Base-by-base conservation (phyloP, 2,888 invertebrate genomes). In the Tineola bisselliella region DNA sequence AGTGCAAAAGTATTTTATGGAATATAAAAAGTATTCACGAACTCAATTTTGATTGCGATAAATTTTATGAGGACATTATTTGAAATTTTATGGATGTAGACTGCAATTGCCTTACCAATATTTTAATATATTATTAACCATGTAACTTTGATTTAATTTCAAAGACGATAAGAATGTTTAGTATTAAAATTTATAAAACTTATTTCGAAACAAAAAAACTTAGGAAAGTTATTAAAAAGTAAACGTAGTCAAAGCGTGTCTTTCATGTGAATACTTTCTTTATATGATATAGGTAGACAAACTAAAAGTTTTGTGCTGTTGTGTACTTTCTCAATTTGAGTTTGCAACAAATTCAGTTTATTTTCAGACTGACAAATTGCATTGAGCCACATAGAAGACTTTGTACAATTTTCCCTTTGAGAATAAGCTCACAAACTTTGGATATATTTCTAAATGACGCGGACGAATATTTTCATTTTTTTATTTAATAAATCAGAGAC, bases 291-390 rank as follows among this genome's bases (percentile, higher is more conserved):
- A 48, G 25, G 54, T 58, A 58, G 58, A 58, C 19, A 58, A 25
- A 58, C 58, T 58, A 31, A 58, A 58, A 58, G 58, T 58, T 58
- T 31, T 33, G 6, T 33, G 15, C 19, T 58, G 58, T 58, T 58
- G 72, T 75, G 71, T 71, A 75, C 80, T 81, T 79, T 79, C 82
- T 79, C 82, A 79, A 81, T 81, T 81, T 81, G 77, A 81, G 81
- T 82, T 83, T 76, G 75, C 78, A 84, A 83, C 80, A 81, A 83
- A 81, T 81, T 82, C 79, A 77, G 79, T 82, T 82, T 82, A 83
- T 81, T 79, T 77, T 76, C 76, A 71, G 71, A 75, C 76, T 80
- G 78, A 81, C 75, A 81, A 82, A 84, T 84, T 81, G 79, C 74
- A 77, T 76, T 76, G 74, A 73, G 77, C 74, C 74, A 79, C 63